phyloP scores from a whole-genome alignment of 2,113 vertebrate genomes.

The Atherinomorus stipes region DNA sequence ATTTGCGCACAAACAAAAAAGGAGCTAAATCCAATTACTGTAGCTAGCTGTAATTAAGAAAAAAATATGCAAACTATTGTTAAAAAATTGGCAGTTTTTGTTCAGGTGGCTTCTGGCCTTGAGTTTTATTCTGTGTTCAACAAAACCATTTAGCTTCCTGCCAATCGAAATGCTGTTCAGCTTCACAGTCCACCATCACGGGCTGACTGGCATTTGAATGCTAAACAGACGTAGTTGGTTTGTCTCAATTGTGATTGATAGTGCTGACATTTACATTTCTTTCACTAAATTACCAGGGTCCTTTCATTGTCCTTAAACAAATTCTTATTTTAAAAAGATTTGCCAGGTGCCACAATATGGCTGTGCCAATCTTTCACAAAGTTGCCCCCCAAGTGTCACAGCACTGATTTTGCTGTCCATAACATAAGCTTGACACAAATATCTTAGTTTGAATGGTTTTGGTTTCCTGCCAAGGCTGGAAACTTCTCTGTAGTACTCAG shows the following conservation, averaged over 20 bases:
- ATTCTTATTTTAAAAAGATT: constrained; percentile 84
- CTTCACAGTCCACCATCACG: constrained; percentile 53
- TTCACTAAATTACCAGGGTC: constrained; percentile 80
- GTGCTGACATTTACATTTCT: constrained; percentile 85
- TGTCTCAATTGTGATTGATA: constrained; percentile 81
- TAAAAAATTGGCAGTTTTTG: constrained; percentile 11
- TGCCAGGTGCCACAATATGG: constrained; percentile 76
- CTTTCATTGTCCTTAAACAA: constrained; percentile 84
- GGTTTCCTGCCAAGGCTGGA: constrained; percentile 39
- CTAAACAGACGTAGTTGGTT: constrained; percentile 71
- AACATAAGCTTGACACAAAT: constrained; percentile 43
- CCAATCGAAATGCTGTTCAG: constrained; percentile 55
- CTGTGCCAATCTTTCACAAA: constrained; percentile 48
- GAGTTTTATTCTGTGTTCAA: constrained; percentile 25
- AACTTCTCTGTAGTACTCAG: constrained; percentile 31
- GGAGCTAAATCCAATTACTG: neutral
- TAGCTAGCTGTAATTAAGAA: neutral
- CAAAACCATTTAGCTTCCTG: constrained; percentile 51
- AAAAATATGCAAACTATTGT: neutral
- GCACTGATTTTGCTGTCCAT: constrained; percentile 51
- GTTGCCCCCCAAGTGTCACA: constrained; percentile 49
- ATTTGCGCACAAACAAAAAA: neutral
- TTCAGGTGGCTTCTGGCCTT: constrained; percentile 17
- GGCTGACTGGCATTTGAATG: constrained; percentile 69
- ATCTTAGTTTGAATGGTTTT: constrained; percentile 28